A percentile compares a stretch with the other conserved stretches of the same genome.
These are phyloP conservation scores for Oxyteleia sp. DNA, from an alignment of 2,888 invertebrate genomes.

Conservation along the genomic window DNA sequence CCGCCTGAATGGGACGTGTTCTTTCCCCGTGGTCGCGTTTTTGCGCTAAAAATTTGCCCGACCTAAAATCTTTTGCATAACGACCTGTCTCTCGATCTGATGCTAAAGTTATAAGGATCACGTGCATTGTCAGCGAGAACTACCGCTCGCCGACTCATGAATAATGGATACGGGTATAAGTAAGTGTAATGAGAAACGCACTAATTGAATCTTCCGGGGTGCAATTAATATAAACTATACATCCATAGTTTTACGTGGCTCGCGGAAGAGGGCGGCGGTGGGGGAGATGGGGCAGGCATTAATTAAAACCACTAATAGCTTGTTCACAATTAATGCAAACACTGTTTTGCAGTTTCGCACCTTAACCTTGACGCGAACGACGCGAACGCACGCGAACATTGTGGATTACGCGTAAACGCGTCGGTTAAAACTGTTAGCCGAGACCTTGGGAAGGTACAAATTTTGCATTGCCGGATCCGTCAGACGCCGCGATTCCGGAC, in stretches of 20 bases:
- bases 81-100: conserved; percentile 57
- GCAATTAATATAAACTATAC: conserved; percentile 86
- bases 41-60: conserved; percentile 17
- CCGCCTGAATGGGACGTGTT: neutral
- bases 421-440: conserved; percentile 19
- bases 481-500: conserved; percentile 37
- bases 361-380: conserved; percentile 25
- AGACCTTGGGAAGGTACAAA: conserved; percentile 46
- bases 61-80: conserved; percentile 54
- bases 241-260: conserved; percentile 77
- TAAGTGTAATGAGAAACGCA: conserved; percentile 86
- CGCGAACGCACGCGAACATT: conserved; percentile 9
- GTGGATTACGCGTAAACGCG: conserved; percentile 10
- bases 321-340: conserved; percentile 64
- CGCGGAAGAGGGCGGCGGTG: too few species aligned
- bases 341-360: conserved; percentile 44
- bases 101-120: conserved; percentile 76
- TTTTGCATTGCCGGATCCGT: conserved; percentile 74
- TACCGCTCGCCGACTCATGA: conserved; percentile 81
- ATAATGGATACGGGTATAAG: conserved; percentile 85
- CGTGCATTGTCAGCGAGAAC: conserved; percentile 81
- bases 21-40: neutral
- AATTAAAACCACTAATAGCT: conserved; percentile 79
- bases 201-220: conserved; percentile 87
- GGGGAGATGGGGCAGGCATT: conserved; percentile 81